These are phyloP conservation scores for Pedicia rivosa DNA, from an alignment of 2,888 invertebrate species.

Conservation along the genomic window DNA sequence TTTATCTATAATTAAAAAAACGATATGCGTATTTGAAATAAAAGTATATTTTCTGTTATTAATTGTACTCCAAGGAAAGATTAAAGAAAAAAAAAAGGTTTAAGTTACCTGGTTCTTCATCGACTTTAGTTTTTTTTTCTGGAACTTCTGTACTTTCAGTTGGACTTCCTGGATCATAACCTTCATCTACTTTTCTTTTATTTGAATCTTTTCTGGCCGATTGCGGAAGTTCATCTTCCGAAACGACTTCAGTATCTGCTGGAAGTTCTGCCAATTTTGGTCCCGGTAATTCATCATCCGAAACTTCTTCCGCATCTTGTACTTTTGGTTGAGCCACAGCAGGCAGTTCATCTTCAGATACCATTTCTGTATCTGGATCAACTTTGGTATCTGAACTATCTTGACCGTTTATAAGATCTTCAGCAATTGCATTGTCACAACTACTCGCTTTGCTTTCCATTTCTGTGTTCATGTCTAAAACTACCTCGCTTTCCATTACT, in stretches of 20 bases:
- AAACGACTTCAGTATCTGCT: conserved; percentile 60
- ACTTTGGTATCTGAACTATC: conserved; percentile 12
- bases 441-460: conserved; percentile 7
- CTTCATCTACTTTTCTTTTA: conserved; percentile 36
- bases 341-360: conserved; percentile 71
- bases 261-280: conserved; percentile 54
- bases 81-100: not conserved
- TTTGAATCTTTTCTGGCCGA: conserved; percentile 41
- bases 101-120: conserved; percentile 7
- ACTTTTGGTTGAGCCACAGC: conserved; percentile 56
- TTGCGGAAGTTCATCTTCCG: conserved; percentile 65
- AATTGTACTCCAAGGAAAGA: no score
- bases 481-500: no score
- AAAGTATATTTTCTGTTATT: not conserved
- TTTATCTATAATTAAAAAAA: conserved; percentile 16
- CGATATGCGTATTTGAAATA: not conserved
- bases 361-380: conserved; percentile 68
- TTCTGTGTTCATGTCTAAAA: no score
- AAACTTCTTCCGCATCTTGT: conserved; percentile 62
- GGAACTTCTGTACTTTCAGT: conserved; percentile 54
- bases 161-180: conserved; percentile 66
- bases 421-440: conserved; percentile 20
- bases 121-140: conserved; percentile 32
- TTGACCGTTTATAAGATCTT: conserved; percentile 21
- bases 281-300: conserved; percentile 58